phyloP scores from a whole-genome alignment of 1,140 invertebrate species.

The Euglossa dilemma region DNA sequence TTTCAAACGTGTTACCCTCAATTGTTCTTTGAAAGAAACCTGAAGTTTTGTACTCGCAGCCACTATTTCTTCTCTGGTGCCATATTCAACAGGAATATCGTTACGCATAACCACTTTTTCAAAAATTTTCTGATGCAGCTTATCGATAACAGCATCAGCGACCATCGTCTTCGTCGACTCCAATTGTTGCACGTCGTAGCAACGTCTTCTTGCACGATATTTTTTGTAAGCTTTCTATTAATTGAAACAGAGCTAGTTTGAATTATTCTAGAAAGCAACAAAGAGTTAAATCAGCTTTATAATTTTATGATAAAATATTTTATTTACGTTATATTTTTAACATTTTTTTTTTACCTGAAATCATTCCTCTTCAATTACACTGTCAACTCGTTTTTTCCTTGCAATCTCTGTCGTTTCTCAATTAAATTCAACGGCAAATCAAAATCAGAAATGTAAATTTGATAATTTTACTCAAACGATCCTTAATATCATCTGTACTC shows the following conservation, averaged over 20 bases:
- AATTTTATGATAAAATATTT: too few relatives aligned
- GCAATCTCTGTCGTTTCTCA: too few relatives aligned
- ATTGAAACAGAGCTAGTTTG: neutral
- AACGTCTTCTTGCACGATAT: conserved; percentile 54
- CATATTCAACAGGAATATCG: conserved; percentile 63
- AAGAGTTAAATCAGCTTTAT: neutral
- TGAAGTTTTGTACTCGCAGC: conserved; percentile 54
- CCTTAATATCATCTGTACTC: too few relatives aligned
- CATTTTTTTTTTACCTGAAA: too few relatives aligned
- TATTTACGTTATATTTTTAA: too few relatives aligned
- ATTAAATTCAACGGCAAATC: too few relatives aligned
- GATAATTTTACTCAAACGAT: too few relatives aligned
- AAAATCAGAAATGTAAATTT: too few relatives aligned
- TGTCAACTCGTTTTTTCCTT: too few relatives aligned
- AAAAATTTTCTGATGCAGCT: conserved; percentile 61
- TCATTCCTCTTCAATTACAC: too few relatives aligned
- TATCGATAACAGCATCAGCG: conserved; percentile 60
- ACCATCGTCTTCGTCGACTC: conserved; percentile 52
- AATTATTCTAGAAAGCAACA: neutral
- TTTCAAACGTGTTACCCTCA: conserved; percentile 40
- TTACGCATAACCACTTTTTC: conserved; percentile 52
- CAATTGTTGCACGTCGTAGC: conserved; percentile 13
- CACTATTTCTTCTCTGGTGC: conserved; percentile 48
- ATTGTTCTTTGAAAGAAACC: conserved; percentile 58
- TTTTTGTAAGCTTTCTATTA: conserved; percentile 59